These are phyloP conservation scores for Amazona guildingii DNA, from an alignment of 2,113 vertebrate genomes.

Conservation along the genomic window DNA sequence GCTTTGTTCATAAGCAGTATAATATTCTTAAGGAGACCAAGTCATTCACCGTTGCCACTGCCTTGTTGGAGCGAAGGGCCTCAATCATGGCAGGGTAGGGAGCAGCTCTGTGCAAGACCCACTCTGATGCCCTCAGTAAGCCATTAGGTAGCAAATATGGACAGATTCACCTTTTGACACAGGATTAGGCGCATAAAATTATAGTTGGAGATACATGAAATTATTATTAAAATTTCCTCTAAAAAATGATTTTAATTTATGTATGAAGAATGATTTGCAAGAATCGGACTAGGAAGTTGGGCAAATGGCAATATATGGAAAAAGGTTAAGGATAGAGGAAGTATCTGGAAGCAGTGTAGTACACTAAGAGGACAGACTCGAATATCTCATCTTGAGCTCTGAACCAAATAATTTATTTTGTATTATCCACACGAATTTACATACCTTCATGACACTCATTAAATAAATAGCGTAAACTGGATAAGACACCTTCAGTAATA, in stretches of 20 bases:
- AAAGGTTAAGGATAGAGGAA: not conserved
- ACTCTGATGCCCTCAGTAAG: not conserved
- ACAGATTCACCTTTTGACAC: not conserved
- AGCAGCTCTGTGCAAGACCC: not conserved
- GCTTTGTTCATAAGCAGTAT: not conserved
- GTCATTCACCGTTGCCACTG: not conserved
- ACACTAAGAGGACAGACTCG: not conserved
- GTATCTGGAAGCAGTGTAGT: not conserved
- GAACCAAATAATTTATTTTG: not conserved
- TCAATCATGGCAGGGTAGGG: fast-evolving
- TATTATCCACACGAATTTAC: not conserved
- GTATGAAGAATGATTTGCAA: not conserved
- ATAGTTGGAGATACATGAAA: fast-evolving
- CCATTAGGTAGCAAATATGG: not conserved
- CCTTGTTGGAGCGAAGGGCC: not conserved
- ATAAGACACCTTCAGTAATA: not conserved
- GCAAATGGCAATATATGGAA: not conserved
- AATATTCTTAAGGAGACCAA: not conserved
- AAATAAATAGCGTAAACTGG: not conserved
- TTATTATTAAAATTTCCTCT: not conserved
- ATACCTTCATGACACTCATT: not conserved
- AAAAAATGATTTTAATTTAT: not conserved
- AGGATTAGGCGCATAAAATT: not conserved
- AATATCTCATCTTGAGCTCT: not conserved
- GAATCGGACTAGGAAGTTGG: not conserved